Percentiles rank a stretch among this genome's conserved stretches.
Evolutionary conservation across 1,140 invertebrate genomes (phyloP).

Genomic region (Tribolium madens): DNA sequence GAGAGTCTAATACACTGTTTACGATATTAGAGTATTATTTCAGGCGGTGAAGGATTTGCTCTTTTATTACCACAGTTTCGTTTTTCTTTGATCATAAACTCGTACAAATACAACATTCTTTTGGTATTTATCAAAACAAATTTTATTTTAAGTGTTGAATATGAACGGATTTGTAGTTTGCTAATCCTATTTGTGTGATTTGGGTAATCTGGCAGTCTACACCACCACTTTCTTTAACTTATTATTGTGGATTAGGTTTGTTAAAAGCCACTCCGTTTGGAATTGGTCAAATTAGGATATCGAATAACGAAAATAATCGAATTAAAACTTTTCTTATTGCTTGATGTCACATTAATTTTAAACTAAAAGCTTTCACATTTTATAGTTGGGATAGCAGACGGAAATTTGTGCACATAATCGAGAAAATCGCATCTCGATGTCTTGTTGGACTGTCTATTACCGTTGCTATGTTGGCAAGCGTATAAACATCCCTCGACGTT

Average conservation of each 20-base stretch:
- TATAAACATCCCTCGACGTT: constrained; percentile 21
- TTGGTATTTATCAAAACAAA: too few relatives aligned
- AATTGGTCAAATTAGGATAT: not conserved
- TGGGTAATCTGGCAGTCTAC: constrained; percentile 13
- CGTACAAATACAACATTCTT: not conserved
- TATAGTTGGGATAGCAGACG: not conserved
- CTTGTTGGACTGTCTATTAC: constrained; percentile 14
- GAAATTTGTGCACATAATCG: not conserved
- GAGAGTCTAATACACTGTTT: not conserved
- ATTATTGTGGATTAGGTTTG: not conserved
- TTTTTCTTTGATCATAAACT: not conserved
- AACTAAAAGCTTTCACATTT: not conserved
- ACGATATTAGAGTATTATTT: constrained; percentile 23
- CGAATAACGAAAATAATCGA: not conserved
- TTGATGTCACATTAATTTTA: not conserved
- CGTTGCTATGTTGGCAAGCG: constrained; percentile 14
- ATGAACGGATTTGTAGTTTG: too few relatives aligned
- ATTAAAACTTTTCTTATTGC: not conserved
- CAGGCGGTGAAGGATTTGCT: constrained; percentile 1
- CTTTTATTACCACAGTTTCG: not conserved
- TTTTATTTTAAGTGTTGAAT: too few relatives aligned
- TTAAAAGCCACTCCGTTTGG: not conserved
- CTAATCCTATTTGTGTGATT: constrained; percentile 25
- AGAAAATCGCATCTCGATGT: constrained; percentile 19
- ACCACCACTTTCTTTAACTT: constrained; percentile 5